Conservation (phyloP, 2,113 vertebrate species). For the Patagioenas fasciata region DNA sequence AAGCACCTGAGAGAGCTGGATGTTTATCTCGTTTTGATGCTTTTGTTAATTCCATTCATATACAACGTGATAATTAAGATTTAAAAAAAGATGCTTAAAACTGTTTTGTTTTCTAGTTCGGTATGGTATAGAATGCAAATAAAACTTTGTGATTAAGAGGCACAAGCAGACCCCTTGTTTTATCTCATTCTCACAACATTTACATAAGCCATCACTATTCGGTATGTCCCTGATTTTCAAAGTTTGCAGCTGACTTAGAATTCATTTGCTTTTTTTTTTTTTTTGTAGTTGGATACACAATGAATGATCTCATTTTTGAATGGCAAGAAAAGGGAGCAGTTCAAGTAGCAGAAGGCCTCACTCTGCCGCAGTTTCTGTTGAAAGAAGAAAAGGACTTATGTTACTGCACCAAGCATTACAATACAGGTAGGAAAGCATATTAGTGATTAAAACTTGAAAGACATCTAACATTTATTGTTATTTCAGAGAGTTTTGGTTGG, state of each 20-base stretch:
- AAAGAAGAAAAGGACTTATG: conserved; percentile 94
- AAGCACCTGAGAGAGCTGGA: neutral
- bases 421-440: conserved; percentile 82
- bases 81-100: neutral
- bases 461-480: neutral
- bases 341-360: conserved; percentile 96
- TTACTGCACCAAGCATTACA: conserved; percentile 96
- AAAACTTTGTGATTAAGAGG: neutral
- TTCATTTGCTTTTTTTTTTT: neutral
- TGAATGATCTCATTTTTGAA: conserved; percentile 99
- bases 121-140: neutral
- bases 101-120: neutral
- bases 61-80: neutral
- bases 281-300: conserved; percentile 93
- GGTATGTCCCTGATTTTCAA: neutral
- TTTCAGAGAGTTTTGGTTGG: neutral
- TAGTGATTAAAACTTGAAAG: neutral
- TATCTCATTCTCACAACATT: neutral
- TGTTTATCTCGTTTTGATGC: neutral
- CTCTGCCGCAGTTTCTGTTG: conserved; percentile 93
- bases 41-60: neutral
- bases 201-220: neutral
- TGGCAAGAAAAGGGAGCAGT: conserved; percentile 97
- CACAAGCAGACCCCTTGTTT: neutral
- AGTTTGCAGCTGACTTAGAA: neutral